Evolutionary conservation across 1,140 invertebrate species (phyloP), one percentile per base, ranked within the genome.

Genomic region (Pogonus chalceus): DNA sequence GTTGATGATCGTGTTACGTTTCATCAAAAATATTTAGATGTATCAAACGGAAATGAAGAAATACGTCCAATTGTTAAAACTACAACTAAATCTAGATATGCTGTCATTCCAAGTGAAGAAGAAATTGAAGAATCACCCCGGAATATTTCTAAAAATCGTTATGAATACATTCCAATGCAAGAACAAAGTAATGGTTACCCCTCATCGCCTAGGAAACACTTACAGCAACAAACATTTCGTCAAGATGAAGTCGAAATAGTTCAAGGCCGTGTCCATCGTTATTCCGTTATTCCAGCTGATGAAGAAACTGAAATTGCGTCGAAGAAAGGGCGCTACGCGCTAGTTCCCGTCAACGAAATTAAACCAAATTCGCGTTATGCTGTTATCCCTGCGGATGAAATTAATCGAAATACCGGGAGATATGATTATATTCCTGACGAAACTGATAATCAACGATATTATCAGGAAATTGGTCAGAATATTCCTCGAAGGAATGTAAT

Each of bases 221-320:
- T n/a, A 10, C 26, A 54, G 43, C 4, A 43, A 35, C 58, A 52
- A 12, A 60, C 56, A 22, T 55, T 58, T 10, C 47, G 53, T 54
- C 70, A 70, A 53, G 78, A 80, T 65, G 79, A 80, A 12, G 75
- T 81, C 3, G 79, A 79, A 58, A 76, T 77, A 50, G 76, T 78
- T 2, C 79, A 81, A 53, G 79, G 78, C 3, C 72, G 74, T 31
- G 72, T 73, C 0, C 75, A 74, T 54, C 73, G 79, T 54, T 82
- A 82, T 62, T 79, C 79, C 0, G 76, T 81, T 20, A 79, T 82
- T 21, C 77, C 79, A 0, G 72, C 75, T 0, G 73, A 75, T 51
- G 73, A 75, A 20, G 72, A 74, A 4, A 68, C 72, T 1, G 70
- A 72, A 10, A 67, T 69, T 1, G 3, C 37, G 18, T 9, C 18